Evolutionary conservation across 2,888 invertebrate species (phyloP), one percentile per base, ranked within the genome.

Genomic region (Elaeidobius kamerunicus): DNA sequence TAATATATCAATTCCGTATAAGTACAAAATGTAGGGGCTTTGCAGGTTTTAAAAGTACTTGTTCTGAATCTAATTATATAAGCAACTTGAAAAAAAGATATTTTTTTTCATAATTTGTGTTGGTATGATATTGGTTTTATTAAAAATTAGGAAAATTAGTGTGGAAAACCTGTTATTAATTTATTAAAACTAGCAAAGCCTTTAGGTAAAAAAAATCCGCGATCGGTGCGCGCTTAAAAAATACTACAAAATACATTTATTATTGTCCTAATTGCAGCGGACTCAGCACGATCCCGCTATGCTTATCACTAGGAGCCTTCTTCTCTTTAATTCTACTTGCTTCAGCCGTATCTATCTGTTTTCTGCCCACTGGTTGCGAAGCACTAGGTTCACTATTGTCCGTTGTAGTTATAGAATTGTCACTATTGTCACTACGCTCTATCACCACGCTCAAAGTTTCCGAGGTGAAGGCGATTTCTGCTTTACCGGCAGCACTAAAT

Each of bases 211-310:
- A 52, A 40, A 52, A n/a, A 32, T 35, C 9, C 27, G 39, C 36
- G 16, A 44, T 44, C 45, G n/a, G n/a, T n/a, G n/a, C n/a, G n/a
- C 43, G 40, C 34, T 32, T 27, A 36, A 51, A 43, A 45, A 51
- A 44, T 32, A 15, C 49, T 44, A 49, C 40, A 17, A 56, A 45
- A 44, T 50, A 50, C 44, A 46, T 52, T 47, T 48, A 56, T 70
- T 70, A 71, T 69, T 71, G 71, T 72, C 79, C 78, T 65, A 83
- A 73, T 67, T 82, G 82, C 59, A 81, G 78, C 60, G 82, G 82
- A 66, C 82, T 82, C 63, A 83, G 77, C 57, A 83, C 80, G 58
- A 83, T 80, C 60, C 82, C 83, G 66, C 74, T 74, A 62, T 70
- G 80, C 61, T 65, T 68, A 44, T 65, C 66, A 55, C 58, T 61